A percentile compares a stretch with the other conserved stretches of the same genome.
These are phyloP conservation scores for Probosciger aterrimus DNA, from an alignment of 2,113 vertebrate species.

Conservation along the genomic window DNA sequence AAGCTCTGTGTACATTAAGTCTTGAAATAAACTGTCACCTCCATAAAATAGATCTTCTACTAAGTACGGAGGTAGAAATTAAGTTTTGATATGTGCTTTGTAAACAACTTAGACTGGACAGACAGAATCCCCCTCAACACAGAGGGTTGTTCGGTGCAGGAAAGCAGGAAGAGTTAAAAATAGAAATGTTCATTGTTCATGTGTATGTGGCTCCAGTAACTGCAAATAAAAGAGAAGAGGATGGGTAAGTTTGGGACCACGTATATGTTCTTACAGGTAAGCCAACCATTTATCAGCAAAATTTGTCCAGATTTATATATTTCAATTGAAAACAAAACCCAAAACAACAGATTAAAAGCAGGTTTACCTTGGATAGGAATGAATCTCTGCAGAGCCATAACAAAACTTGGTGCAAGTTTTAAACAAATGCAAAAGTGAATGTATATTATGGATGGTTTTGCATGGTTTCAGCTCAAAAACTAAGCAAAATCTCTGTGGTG, in stretches of 20 bases:
- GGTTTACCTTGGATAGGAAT: not conserved
- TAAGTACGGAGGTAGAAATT: not conserved
- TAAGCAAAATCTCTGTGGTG: not conserved
- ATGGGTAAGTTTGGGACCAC: not conserved
- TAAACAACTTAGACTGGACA: not conserved
- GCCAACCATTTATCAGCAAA: not conserved
- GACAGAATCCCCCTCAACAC: not conserved
- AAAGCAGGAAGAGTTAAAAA: not conserved
- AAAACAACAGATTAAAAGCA: not conserved
- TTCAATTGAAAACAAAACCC: not conserved
- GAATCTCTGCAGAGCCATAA: not conserved
- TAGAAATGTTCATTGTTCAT: not conserved
- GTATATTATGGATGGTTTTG: not conserved
- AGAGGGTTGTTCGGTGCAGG: not conserved
- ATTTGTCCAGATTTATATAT: not conserved
- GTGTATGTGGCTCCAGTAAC: not conserved
- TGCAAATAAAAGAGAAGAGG: not conserved
- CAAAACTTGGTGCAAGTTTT: not conserved
- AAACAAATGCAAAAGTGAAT: not conserved
- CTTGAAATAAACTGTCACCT: not conserved
- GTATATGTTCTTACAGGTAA: not conserved
- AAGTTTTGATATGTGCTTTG: not conserved
- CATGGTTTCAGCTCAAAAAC: not conserved
- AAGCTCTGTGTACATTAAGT: not conserved
- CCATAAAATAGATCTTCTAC: not conserved